Evolutionary conservation across 2,113 vertebrate genomes (phyloP).

Genomic region (Telmatochromis bifrenatus): DNA sequence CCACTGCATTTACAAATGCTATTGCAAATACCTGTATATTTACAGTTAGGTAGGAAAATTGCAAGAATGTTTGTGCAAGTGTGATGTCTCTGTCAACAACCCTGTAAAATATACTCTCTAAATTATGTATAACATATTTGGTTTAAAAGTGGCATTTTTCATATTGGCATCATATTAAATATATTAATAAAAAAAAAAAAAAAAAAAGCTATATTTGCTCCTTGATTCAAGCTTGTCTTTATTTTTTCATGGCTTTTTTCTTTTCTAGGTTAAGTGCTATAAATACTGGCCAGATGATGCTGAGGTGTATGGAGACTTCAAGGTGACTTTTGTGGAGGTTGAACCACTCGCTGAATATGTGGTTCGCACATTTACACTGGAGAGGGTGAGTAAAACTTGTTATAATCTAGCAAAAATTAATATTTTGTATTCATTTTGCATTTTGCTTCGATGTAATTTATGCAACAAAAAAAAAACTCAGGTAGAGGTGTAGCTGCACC

Average conservation of each 20-base stretch:
- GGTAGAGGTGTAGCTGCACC: not conserved
- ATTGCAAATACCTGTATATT: not conserved
- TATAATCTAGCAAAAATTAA: not conserved
- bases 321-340: conserved; percentile 93
- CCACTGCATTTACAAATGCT: not conserved
- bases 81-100: not conserved
- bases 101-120: not conserved
- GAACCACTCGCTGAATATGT: conserved; percentile 97
- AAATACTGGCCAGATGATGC: conserved; percentile 99
- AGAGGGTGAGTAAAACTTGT: conserved; percentile 78
- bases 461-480: not conserved
- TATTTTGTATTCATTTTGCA: not conserved
- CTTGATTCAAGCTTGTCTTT: not conserved
- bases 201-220: not conserved
- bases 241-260: not conserved
- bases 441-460: not conserved
- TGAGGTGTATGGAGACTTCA: conserved; percentile 96
- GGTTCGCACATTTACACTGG: conserved; percentile 94
- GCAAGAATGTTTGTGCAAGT: not conserved
- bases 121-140: not conserved
- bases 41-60: not conserved
- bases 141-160: not conserved
- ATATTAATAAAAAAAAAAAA: too few species aligned
- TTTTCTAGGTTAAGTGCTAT: conserved; percentile 90
- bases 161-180: not conserved